phyloP scores from a whole-genome alignment of 2,888 invertebrate genomes.

The Branchipolynoe longqiensis region DNA sequence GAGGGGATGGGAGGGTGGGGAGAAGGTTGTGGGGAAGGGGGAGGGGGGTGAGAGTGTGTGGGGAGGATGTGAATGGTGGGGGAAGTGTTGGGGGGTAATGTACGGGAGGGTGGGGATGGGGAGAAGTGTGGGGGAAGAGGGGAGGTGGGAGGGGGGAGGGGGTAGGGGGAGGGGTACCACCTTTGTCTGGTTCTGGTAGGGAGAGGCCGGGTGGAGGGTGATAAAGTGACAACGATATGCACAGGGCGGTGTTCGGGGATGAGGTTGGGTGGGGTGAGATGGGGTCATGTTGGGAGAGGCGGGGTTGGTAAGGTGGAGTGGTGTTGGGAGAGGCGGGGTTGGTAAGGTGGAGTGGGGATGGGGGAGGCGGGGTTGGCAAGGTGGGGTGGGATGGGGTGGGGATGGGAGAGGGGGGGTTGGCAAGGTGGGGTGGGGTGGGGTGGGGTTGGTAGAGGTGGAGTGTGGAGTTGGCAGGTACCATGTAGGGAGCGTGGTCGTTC shows the following conservation, averaged over 20 bases:
- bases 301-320: background rate
- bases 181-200: background rate
- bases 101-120: background rate
- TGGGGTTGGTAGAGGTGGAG: no score
- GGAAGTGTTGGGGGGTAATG: background rate
- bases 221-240: no score
- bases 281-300: background rate
- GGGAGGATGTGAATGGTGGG: no score
- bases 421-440: background rate
- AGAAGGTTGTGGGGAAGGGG: no score
- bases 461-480: no score
- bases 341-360: background rate
- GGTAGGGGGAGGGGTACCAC: background rate
- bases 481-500: no score
- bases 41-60: no score
- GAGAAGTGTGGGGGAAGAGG: background rate
- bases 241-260: background rate
- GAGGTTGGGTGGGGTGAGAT: background rate
- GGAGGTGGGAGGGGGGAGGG: background rate
- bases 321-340: background rate
- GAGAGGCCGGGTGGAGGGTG: background rate
- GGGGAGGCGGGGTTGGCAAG: background rate
- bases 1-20: no score
- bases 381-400: background rate
- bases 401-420: background rate